Conservation (phyloP, 2,113 vertebrate species). For the Pygathrix nemaeus region DNA sequence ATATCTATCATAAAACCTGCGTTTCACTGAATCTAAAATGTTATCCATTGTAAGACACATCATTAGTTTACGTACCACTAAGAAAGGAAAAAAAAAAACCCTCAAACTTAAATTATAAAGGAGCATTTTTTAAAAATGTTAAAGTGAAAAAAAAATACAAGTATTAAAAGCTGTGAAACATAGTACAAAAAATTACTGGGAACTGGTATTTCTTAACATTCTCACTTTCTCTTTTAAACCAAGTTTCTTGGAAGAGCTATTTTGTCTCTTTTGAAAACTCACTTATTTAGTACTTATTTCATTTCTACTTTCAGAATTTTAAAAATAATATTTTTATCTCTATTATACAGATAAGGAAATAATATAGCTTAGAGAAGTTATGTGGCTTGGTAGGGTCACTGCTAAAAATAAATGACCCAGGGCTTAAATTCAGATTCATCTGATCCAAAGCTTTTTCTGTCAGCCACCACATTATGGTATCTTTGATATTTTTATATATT, state of each 20-base stretch:
- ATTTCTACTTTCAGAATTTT: not conserved
- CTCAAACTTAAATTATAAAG: not conserved
- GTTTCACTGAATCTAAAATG: not conserved
- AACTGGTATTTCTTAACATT: conserved; percentile 20
- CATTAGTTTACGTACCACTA: not conserved
- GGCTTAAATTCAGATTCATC: not conserved
- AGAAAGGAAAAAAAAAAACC: not conserved
- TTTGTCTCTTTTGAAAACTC: not conserved
- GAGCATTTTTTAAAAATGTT: not conserved
- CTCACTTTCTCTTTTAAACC: not conserved
- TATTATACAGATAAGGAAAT: not conserved
- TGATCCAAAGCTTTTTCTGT: conserved; percentile 4
- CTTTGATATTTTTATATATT: not conserved
- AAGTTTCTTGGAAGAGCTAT: not conserved
- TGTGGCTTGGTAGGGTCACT: not conserved
- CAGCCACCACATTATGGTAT: not conserved
- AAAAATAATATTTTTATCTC: not conserved
- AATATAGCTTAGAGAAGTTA: not conserved
- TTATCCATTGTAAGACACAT: not conserved
- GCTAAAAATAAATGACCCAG: not conserved
- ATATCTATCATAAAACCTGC: not conserved
- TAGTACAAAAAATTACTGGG: not conserved
- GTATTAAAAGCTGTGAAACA: not conserved
- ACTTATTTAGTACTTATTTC: not conserved
- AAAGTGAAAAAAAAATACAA: not conserved